Evolutionary conservation across 2,888 invertebrate genomes (phyloP).

Genomic region (Hemicrepidius hirtus): DNA sequence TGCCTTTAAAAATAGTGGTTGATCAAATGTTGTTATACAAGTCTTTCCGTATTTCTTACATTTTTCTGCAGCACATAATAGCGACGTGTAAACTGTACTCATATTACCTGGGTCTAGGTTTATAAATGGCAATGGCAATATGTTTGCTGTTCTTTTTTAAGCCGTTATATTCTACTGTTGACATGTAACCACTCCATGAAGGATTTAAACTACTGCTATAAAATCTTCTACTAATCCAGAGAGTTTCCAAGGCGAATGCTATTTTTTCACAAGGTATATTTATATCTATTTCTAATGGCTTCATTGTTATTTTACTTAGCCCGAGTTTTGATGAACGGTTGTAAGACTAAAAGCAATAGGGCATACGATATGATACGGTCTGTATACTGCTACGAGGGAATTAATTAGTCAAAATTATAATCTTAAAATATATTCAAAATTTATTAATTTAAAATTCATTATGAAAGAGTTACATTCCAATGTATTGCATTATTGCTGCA

Average conservation of each 20-base stretch:
- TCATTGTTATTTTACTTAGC: constrained; percentile 26
- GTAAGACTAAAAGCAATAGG: constrained; percentile 9
- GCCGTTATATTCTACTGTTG: constrained; percentile 19
- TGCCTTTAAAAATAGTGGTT: too few relatives aligned
- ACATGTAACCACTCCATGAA: constrained; percentile 16
- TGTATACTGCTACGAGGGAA: too few relatives aligned
- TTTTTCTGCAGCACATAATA: constrained; percentile 25
- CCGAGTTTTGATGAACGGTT: constrained; percentile 28
- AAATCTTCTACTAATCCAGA: constrained; percentile 11
- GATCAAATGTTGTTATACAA: too few relatives aligned
- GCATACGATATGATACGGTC: constrained; percentile 5
- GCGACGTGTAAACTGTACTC: too few relatives aligned
- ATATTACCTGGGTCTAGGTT: constrained; percentile 11
- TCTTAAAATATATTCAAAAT: too few relatives aligned
- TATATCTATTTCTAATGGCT: too few relatives aligned
- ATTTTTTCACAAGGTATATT: background rate
- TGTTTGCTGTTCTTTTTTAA: constrained; percentile 21
- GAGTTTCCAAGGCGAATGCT: constrained; percentile 4
- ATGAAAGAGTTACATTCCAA: too few relatives aligned
- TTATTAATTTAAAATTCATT: too few relatives aligned
- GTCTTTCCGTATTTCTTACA: constrained; percentile 23
- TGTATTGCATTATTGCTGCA: too few relatives aligned
- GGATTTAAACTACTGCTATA: constrained; percentile 6
- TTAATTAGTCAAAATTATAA: too few relatives aligned
- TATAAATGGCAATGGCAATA: constrained; percentile 20